A percentile compares a stretch with the other conserved stretches of the same genome.
Evolutionary conservation across 2,113 vertebrate genomes (phyloP).

Genomic region (Otus sunia): DNA sequence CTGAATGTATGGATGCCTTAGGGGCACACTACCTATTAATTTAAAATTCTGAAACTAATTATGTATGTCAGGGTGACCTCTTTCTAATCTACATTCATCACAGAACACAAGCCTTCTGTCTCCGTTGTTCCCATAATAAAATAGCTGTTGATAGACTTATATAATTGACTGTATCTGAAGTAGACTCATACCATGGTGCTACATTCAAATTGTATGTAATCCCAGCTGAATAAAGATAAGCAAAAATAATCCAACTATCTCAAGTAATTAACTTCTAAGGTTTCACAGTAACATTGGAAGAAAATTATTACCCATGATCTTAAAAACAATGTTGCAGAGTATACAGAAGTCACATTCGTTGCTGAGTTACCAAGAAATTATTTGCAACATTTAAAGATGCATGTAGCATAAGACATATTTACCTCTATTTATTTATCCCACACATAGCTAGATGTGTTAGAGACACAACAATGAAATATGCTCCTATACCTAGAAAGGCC

Average conservation of each 20-base stretch:
- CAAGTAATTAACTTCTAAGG: conserved; percentile 73
- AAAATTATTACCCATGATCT: conserved; percentile 31
- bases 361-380: background rate
- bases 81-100: conserved; percentile 80
- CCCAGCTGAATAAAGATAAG: conserved; percentile 73
- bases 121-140: conserved; percentile 75
- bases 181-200: conserved; percentile 57
- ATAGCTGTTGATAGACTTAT: conserved; percentile 75
- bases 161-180: conserved; percentile 74
- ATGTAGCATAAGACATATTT: background rate
- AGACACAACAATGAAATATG: background rate
- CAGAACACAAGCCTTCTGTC: conserved; percentile 69
- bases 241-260: conserved; percentile 72
- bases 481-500: background rate
- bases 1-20: conserved; percentile 68
- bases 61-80: conserved; percentile 81
- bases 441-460: background rate
- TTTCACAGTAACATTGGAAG: conserved; percentile 50
- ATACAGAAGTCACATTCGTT: background rate
- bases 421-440: background rate
- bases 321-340: conserved; percentile 32
- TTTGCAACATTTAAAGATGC: background rate
- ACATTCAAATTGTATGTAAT: conserved; percentile 66
- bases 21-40: conserved; percentile 75
- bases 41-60: conserved; percentile 79